These are phyloP conservation scores for Anguilla marmorata DNA, from an alignment of 2,797 vertebrate genomes.

Conservation along the genomic window DNA sequence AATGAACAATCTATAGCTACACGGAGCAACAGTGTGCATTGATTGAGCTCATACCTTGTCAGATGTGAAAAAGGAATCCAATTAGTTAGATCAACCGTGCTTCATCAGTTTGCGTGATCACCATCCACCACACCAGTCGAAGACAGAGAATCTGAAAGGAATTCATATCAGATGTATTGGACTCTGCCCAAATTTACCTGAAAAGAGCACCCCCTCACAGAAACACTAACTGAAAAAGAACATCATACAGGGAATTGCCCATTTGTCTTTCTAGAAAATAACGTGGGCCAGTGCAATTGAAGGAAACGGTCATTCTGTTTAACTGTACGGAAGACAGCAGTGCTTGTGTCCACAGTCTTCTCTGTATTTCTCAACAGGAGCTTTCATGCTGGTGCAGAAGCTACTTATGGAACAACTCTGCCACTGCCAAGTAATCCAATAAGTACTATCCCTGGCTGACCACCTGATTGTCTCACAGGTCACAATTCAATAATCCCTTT, in stretches of 20 bases:
- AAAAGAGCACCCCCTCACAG: not conserved
- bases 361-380: conserved; percentile 40
- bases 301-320: not conserved
- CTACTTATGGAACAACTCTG: conserved; percentile 52
- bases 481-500: conserved; percentile 52
- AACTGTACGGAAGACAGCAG: not conserved
- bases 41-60: conserved; percentile 67
- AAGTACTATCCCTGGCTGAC: conserved; percentile 53
- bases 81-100: conserved; percentile 67
- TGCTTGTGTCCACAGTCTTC: conserved; percentile 34
- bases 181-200: not conserved
- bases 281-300: conserved; percentile 11
- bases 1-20: not conserved
- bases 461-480: conserved; percentile 45
- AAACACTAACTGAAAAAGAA: not conserved
- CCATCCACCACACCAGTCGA: conserved; percentile 61
- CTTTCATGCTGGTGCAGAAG: conserved; percentile 44
- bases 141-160: conserved; percentile 61
- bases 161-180: not conserved
- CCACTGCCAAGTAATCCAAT: conserved; percentile 57
- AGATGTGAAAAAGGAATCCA: conserved; percentile 66
- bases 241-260: conserved; percentile 44
- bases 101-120: conserved; percentile 70
- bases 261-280: not conserved
- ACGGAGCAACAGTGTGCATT: not conserved